Conservation (phyloP, 1,140 invertebrate genomes). For the Ceratoteleas bidentatus region DNA sequence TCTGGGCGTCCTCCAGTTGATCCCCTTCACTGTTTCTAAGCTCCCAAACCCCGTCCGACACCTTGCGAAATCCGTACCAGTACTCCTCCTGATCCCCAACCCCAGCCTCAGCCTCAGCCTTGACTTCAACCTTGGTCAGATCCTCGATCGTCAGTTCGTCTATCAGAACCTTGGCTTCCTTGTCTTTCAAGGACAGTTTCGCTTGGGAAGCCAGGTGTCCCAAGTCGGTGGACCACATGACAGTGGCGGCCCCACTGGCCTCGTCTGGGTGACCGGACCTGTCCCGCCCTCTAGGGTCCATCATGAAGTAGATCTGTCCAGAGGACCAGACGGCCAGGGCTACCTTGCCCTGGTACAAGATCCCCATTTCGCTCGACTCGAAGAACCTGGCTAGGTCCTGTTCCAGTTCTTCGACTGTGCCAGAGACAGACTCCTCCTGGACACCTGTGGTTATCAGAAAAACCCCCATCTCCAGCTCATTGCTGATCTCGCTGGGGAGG, state of each 20-base stretch:
- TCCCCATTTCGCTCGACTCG: slow-evolving; percentile 64
- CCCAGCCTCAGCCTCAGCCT: slow-evolving; percentile 37
- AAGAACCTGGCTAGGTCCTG: slow-evolving; percentile 70
- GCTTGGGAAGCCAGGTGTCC: slow-evolving; percentile 52
- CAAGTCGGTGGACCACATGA: slow-evolving; percentile 71
- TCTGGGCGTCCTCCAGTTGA: slow-evolving; percentile 57
- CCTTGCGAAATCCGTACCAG: slow-evolving; percentile 72
- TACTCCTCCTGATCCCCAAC: slow-evolving; percentile 42
- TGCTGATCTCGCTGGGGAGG: slow-evolving; percentile 76
- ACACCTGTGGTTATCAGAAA: slow-evolving; percentile 66
- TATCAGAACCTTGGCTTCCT: slow-evolving; percentile 58
- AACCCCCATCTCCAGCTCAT: slow-evolving; percentile 74
- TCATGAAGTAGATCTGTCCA: slow-evolving; percentile 69
- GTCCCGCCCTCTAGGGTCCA: slow-evolving; percentile 74
- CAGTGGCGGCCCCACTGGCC: slow-evolving; percentile 64
- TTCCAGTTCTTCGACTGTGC: slow-evolving; percentile 55
- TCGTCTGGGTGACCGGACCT: slow-evolving; percentile 55
- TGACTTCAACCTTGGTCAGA: slow-evolving; percentile 51
- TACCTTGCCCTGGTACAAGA: slow-evolving; percentile 68
- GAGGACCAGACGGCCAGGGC: slow-evolving; percentile 74
- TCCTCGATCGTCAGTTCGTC: slow-evolving; percentile 70
- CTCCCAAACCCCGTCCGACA: slow-evolving; percentile 69
- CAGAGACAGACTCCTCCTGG: slow-evolving; percentile 66
- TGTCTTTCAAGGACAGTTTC: slow-evolving; percentile 9
- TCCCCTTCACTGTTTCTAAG: slow-evolving; percentile 61